Evolutionary conservation across 2,888 invertebrate genomes (phyloP).

Genomic region (Pterobdella sp.): DNA sequence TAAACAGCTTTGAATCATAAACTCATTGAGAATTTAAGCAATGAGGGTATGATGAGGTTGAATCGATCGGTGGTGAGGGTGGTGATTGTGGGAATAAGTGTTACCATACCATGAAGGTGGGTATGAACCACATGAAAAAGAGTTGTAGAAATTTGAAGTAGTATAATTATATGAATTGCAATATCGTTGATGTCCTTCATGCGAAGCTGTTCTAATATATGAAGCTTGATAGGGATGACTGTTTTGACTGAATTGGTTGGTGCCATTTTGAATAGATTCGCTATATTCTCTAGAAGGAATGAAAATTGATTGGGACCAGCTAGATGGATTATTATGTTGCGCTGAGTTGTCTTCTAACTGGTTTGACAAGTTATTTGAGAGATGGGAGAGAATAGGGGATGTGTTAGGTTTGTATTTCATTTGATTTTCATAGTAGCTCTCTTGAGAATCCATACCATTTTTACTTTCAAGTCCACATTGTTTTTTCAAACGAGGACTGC

Average conservation of each 20-base stretch:
- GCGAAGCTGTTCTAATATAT: background rate
- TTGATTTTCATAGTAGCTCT: background rate
- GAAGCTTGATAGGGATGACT: background rate
- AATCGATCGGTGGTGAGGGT: background rate
- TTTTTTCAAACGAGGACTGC: background rate
- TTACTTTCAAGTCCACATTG: background rate
- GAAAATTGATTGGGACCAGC: constrained; percentile 8
- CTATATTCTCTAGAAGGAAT: background rate
- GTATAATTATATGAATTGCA: background rate
- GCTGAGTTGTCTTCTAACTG: background rate
- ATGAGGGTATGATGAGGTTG: background rate
- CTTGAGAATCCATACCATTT: background rate
- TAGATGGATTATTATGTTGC: background rate
- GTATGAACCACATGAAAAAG: background rate
- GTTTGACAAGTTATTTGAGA: background rate
- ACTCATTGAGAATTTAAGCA: background rate
- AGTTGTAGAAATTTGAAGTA: constrained; percentile 1
- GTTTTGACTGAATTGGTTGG: background rate
- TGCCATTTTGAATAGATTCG: background rate
- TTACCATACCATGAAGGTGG: background rate
- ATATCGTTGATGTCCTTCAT: background rate
- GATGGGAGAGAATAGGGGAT: background rate
- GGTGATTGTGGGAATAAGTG: background rate
- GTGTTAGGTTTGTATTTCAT: background rate
- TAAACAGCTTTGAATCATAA: no score